phyloP scores from a whole-genome alignment of 2,888 invertebrate genomes.

The Eugnorisma glareosa region DNA sequence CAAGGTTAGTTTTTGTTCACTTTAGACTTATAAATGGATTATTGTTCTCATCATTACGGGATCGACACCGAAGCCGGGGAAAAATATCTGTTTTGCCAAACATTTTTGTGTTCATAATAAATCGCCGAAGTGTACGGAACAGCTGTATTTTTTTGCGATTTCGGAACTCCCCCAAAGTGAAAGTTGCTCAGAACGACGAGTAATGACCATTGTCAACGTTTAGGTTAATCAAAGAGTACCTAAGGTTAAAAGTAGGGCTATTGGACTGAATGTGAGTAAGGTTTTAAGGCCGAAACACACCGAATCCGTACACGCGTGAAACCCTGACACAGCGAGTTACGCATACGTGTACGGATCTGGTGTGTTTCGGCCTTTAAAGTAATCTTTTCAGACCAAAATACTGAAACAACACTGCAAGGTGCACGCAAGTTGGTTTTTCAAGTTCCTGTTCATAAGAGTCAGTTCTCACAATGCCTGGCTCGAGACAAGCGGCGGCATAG shows the following conservation, averaged over 20 bases:
- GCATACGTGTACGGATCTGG: no score
- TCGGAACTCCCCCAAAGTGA: background rate
- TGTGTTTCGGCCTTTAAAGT: no score
- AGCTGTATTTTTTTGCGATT: background rate
- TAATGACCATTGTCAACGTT: background rate
- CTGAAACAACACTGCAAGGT: background rate
- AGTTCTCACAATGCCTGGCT: background rate
- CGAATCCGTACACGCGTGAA: no score
- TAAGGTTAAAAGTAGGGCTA: background rate
- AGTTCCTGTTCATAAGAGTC: background rate
- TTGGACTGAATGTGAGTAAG: background rate
- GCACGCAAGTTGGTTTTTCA: background rate
- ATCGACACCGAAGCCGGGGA: no score
- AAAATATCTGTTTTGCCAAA: no score
- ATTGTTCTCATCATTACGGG: no score
- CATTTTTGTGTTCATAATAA: background rate
- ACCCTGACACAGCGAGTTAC: no score
- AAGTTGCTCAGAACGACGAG: background rate
- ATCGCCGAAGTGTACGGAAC: background rate
- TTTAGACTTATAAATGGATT: background rate
- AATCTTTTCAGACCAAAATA: background rate
- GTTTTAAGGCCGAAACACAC: no score
- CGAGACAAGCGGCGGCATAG: conserved; percentile 17
- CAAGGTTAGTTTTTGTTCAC: background rate
- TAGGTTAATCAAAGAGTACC: background rate